Evolutionary conservation across 2,797 vertebrate genomes (phyloP).

Genomic region (Rhinophrynus dorsalis): DNA sequence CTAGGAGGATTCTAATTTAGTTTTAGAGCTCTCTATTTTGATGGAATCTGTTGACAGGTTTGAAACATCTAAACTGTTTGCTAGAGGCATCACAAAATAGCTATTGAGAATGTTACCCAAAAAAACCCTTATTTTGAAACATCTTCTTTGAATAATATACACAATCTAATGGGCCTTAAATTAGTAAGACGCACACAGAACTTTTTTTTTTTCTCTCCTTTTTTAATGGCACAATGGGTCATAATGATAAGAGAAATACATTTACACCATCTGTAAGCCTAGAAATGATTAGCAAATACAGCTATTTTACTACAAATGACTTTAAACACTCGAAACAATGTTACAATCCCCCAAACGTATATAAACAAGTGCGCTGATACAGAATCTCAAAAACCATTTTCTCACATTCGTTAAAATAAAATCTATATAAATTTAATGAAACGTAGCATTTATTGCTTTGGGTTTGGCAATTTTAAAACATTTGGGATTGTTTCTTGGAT

Average conservation of each 20-base stretch:
- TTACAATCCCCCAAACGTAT: conserved; percentile 39
- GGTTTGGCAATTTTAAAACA: conserved; percentile 7
- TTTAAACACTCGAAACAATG: conserved; percentile 33
- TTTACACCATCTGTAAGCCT: conserved; percentile 47
- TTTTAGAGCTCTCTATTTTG: neutral
- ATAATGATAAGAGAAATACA: conserved; percentile 50
- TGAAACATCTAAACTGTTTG: conserved; percentile 15
- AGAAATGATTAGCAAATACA: conserved; percentile 40
- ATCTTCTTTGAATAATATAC: conserved; percentile 25
- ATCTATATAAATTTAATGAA: conserved; percentile 9
- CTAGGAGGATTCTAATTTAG: neutral
- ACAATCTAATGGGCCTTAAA: conserved; percentile 30
- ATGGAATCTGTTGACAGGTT: conserved; percentile 21
- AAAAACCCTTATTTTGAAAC: conserved; percentile 30
- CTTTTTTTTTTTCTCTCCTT: conserved; percentile 25
- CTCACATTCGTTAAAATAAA: neutral
- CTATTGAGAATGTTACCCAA: conserved; percentile 24
- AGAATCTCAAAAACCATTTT: conserved; percentile 1
- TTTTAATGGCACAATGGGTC: conserved; percentile 38
- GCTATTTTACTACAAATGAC: conserved; percentile 45
- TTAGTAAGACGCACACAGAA: conserved; percentile 15
- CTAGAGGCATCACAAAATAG: conserved; percentile 33
- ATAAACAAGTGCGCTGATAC: conserved; percentile 30
- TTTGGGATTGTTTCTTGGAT: neutral
- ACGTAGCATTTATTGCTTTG: conserved; percentile 9